Percentiles rank a stretch among this genome's conserved stretches.
Conservation (phyloP, 2,113 vertebrate genomes). For the Laterallus jamaicensis region DNA sequence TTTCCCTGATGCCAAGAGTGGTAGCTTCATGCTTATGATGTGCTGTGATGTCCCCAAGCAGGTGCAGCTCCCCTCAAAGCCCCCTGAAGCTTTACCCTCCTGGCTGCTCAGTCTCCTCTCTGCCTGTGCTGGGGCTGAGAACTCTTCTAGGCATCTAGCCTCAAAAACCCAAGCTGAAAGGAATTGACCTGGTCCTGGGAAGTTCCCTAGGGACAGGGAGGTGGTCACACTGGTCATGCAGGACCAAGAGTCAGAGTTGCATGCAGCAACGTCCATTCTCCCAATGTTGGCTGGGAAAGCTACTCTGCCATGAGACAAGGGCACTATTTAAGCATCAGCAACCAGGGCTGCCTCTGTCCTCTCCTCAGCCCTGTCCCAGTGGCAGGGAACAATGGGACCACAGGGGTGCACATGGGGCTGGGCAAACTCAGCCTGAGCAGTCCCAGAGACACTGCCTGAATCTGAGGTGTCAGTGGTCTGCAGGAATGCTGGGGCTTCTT, state of each 20-base stretch:
- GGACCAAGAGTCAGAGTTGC: neutral
- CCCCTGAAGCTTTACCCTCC: neutral
- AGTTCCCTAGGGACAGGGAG: neutral
- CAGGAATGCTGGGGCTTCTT: neutral
- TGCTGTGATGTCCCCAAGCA: neutral
- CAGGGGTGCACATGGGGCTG: rapidly evolving
- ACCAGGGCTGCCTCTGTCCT: neutral
- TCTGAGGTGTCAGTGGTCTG: rapidly evolving
- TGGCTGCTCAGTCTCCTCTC: neutral
- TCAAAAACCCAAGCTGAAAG: neutral
- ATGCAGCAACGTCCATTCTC: neutral
- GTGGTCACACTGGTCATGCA: neutral
- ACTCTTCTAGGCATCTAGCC: neutral
- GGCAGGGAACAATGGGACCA: neutral
- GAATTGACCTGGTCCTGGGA: rapidly evolving
- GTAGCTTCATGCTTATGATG: neutral
- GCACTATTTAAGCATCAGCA: neutral
- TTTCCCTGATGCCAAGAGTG: neutral
- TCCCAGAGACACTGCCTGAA: neutral
- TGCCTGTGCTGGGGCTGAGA: neutral
- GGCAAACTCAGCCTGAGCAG: neutral
- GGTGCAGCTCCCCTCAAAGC: neutral
- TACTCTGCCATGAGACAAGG: rapidly evolving
- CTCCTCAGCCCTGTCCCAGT: rapidly evolving
- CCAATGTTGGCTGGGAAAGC: neutral